These are phyloP conservation scores for Aplysina aerophoba DNA, from an alignment of 37 sponge, comb jelly and placozoan genomes.

Conservation along the genomic window DNA sequence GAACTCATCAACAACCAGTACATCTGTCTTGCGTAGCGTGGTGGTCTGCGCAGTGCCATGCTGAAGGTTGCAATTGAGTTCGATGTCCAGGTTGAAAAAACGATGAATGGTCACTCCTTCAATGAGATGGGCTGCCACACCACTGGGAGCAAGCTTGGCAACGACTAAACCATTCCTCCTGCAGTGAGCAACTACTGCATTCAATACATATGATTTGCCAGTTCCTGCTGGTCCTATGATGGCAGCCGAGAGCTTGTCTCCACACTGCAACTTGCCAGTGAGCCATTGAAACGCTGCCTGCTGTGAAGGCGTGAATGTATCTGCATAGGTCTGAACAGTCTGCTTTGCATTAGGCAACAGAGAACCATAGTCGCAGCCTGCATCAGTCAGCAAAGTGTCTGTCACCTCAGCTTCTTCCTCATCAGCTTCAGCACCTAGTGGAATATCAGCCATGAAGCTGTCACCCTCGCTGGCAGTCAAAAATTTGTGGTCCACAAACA, in stretches of 20 bases:
- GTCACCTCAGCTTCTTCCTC: constrained; percentile 20
- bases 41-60: constrained; percentile 28
- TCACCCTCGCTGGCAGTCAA: background rate
- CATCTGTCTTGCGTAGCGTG: constrained; percentile 23
- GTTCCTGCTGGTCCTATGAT: constrained; percentile 25
- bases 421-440: background rate
- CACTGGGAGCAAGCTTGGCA: constrained; percentile 29
- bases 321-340: background rate
- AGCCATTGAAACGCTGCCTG: constrained; percentile 20
- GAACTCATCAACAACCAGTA: constrained; percentile 22
- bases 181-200: background rate
- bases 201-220: constrained; percentile 25
- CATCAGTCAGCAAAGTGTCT: background rate
- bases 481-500: background rate
- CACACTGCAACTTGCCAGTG: background rate
- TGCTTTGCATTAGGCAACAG: background rate
- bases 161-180: constrained; percentile 3
- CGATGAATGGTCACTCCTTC: constrained; percentile 18
- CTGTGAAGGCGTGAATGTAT: constrained; percentile 23
- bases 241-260: background rate
- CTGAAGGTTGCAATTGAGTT: constrained; percentile 7
- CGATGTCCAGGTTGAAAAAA: constrained; percentile 22
- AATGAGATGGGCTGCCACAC: constrained; percentile 35
- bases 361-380: background rate
- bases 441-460: constrained; percentile 7